Percentiles rank a stretch among this genome's conserved stretches.
These are phyloP conservation scores for Plectropomus leopardus DNA, from an alignment of 2,113 vertebrate genomes.

Conservation along the genomic window DNA sequence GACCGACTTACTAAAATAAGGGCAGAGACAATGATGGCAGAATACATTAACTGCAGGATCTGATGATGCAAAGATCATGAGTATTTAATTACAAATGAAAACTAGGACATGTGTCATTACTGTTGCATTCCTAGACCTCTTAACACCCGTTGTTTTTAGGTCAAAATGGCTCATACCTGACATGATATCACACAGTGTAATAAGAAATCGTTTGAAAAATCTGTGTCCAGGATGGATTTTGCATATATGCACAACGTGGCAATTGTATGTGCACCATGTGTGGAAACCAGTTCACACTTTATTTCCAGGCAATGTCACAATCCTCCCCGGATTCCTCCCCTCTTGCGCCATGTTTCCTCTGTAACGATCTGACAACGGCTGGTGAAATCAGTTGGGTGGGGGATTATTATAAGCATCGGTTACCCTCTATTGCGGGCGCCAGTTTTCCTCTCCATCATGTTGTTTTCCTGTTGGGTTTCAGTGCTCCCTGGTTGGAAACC, in stretches of 20 bases:
- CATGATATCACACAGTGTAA: not conserved
- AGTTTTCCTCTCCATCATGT: conserved; percentile 50
- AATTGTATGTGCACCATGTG: conserved; percentile 34
- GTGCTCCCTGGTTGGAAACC: conserved; percentile 69
- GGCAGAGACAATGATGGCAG: conserved; percentile 73
- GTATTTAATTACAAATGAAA: conserved; percentile 46
- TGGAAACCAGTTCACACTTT: conserved; percentile 57
- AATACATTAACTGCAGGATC: conserved; percentile 69
- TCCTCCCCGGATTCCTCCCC: conserved; percentile 31
- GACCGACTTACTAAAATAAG: conserved; percentile 71
- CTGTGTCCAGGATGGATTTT: conserved; percentile 8
- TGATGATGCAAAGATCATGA: conserved; percentile 52
- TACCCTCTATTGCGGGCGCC: conserved; percentile 46
- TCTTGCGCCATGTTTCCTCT: conserved; percentile 51
- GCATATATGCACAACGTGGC: conserved; percentile 18
- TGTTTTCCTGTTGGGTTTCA: conserved; percentile 69
- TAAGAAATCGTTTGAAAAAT: conserved; percentile 9
- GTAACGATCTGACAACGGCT: conserved; percentile 49
- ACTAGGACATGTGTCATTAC: conserved; percentile 12
- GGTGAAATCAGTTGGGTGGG: conserved; percentile 51
- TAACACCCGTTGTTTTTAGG: conserved; percentile 15
- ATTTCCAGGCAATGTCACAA: conserved; percentile 61
- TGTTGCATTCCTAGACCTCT: conserved; percentile 12
- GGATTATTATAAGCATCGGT: conserved; percentile 58
- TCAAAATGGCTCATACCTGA: not conserved